Percentiles rank a stretch among this genome's conserved stretches.
phyloP scores from a whole-genome alignment of 1,140 invertebrate species.

The Bombus sylvicola region DNA sequence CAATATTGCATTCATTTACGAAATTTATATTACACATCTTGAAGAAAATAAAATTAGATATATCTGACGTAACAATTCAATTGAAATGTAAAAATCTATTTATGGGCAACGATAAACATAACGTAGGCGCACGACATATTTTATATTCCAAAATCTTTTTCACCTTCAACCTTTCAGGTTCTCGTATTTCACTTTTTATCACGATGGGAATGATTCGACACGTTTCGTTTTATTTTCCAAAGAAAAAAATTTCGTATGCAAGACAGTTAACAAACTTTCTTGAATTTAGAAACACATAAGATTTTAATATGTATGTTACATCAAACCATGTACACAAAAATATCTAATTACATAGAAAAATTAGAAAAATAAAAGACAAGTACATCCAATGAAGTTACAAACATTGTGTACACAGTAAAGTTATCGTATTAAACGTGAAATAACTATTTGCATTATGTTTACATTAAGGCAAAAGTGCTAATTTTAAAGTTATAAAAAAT shows the following conservation, averaged over 20 bases:
- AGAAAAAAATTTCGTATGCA: not conserved
- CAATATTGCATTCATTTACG: slow-evolving; percentile 86
- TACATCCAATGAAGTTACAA: too few relatives aligned
- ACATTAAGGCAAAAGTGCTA: too few relatives aligned
- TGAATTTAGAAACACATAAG: not conserved
- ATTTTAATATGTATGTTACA: not conserved
- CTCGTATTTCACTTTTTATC: slow-evolving; percentile 30
- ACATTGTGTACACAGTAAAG: too few relatives aligned
- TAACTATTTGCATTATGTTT: too few relatives aligned
- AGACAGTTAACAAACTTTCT: not conserved
- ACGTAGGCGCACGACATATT: slow-evolving; percentile 25
- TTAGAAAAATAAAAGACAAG: too few relatives aligned
- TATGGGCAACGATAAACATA: slow-evolving; percentile 1
- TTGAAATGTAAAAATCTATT: slow-evolving; percentile 11
- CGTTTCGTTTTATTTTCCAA: slow-evolving; percentile 32
- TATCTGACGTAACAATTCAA: slow-evolving; percentile 2
- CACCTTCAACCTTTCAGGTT: slow-evolving; percentile 52
- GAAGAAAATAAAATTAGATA: slow-evolving; percentile 15
- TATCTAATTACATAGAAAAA: too few relatives aligned
- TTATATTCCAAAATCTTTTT: slow-evolving; percentile 59
- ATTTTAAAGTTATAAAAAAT: too few relatives aligned
- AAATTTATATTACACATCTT: slow-evolving; percentile 84
- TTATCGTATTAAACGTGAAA: too few relatives aligned
- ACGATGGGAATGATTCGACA: not conserved
- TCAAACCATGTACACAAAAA: not conserved